Evolutionary conservation across 2,888 invertebrate species (phyloP), one percentile per base, ranked within the genome.

Genomic region (Metallyticus violacea): DNA sequence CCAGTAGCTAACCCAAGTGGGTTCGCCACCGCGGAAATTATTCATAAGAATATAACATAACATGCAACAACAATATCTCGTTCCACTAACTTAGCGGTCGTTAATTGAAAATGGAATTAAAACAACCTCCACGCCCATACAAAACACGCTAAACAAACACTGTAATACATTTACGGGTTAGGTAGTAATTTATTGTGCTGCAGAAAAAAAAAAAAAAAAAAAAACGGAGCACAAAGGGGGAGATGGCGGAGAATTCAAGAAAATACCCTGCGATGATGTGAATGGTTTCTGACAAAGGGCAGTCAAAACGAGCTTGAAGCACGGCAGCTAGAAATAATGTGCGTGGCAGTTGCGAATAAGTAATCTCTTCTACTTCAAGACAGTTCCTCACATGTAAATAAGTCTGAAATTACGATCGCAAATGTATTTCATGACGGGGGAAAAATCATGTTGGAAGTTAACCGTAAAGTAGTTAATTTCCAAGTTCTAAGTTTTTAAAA

Each of bases 81-180:
- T 83, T 83, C n/a, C 77, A 77, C 27, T 83, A 83, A 76, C 22
- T 83, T 83, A 83, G 83, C 77, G 77, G 77, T 25, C 83, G 76
- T 85, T 87, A 87, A 87, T 87, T 85, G 86, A 87, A 87, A 85
- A 87, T 80, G 83, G 86, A 87, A 87, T 87, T 87, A 87, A 87
- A 87, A 87, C 86, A 87, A 87, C 77, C 84, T 81, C 79, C 85
- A 79, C 80, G 40, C 82, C 82, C 82, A 62, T 26, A 62, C 76
- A 82, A 40, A 82, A 29, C 27, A 83, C 83, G 77, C 77, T 83
- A 83, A 83, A 83, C 83, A 28, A 77, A 83, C 77, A 83, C 77
- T 82, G 28, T 77, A 76, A 83, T 77, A 83, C 83, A 28, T 28
- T 83, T 77, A 77, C 77, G 83, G 25, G 83, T 83, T 77, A 28